These are phyloP conservation scores for Galeopterus variegatus DNA, from an alignment of 2,113 vertebrate genomes.

Conservation along the genomic window DNA sequence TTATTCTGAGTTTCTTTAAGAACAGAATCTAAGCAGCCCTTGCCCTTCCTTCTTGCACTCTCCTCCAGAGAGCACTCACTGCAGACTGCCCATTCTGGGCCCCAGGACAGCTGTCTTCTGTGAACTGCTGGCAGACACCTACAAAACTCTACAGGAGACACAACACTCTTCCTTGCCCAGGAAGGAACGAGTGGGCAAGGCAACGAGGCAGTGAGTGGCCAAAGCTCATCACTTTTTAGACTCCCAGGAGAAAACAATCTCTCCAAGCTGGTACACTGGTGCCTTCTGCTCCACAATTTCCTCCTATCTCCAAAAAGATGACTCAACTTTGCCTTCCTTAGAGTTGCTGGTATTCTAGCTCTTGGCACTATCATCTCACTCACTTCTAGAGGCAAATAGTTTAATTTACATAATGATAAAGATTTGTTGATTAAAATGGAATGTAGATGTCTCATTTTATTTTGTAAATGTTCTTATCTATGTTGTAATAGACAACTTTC, in stretches of 20 bases:
- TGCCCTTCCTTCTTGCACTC: neutral
- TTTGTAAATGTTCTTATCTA: neutral
- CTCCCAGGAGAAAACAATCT: neutral
- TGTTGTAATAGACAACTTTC: neutral
- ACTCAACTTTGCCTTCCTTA: neutral
- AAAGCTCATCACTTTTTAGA: neutral
- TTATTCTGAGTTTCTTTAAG: slow-evolving; percentile 22
- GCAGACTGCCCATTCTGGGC: slow-evolving; percentile 73
- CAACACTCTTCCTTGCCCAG: neutral
- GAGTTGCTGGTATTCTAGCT: neutral
- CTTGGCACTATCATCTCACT: neutral
- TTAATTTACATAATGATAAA: slow-evolving; percentile 25
- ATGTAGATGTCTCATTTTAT: neutral
- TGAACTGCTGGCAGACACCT: neutral
- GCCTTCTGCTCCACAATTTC: neutral
- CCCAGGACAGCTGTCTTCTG: slow-evolving; percentile 72
- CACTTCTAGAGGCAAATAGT: neutral
- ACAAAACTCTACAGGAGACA: neutral
- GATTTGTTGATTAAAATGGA: neutral
- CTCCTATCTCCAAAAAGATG: neutral
- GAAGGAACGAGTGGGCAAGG: neutral
- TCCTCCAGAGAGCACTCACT: slow-evolving; percentile 18
- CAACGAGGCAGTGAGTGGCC: neutral
- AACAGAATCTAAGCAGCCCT: neutral
- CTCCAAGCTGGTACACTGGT: neutral